These are phyloP conservation scores for Chelidonichthys spinosus DNA, from an alignment of 2,797 vertebrate genomes.

Conservation along the genomic window DNA sequence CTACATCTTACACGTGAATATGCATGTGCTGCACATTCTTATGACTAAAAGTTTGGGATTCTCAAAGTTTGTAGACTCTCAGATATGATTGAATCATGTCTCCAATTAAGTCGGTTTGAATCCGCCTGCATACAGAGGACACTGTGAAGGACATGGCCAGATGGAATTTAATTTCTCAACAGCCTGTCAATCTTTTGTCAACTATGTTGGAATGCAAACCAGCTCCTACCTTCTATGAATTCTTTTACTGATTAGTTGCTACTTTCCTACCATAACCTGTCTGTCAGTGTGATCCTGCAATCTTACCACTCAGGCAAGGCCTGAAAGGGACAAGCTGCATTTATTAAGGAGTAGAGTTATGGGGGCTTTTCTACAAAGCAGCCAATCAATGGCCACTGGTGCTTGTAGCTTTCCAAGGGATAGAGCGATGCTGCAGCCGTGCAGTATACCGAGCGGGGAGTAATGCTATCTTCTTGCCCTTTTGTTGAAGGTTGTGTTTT, in stretches of 20 bases:
- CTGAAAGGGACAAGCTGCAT: slow-evolving; percentile 37
- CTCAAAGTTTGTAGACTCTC: slow-evolving; percentile 38
- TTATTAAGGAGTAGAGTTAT: slow-evolving; percentile 27
- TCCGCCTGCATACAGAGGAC: slow-evolving; percentile 67
- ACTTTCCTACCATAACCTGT: slow-evolving; percentile 21
- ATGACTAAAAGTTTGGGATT: slow-evolving; percentile 39
- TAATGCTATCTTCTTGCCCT: slow-evolving; percentile 48
- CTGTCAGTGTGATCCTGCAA: slow-evolving; percentile 34
- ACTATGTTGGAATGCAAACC: slow-evolving; percentile 48
- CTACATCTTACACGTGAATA: slow-evolving; percentile 60
- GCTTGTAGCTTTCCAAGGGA: slow-evolving; percentile 24
- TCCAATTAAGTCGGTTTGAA: slow-evolving; percentile 74
- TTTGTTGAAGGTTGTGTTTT: slow-evolving; percentile 55
- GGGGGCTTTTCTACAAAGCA: slow-evolving; percentile 21
- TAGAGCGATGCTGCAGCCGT: slow-evolving; percentile 10
- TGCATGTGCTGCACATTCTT: slow-evolving; percentile 54
- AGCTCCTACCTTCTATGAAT: slow-evolving; percentile 58
- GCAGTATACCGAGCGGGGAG: not conserved
- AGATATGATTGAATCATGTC: slow-evolving; percentile 73
- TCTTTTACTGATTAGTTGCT: slow-evolving; percentile 58
- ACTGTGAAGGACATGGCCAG: slow-evolving; percentile 59
- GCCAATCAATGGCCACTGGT: slow-evolving; percentile 15
- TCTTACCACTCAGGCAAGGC: slow-evolving; percentile 37
- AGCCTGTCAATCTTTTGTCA: slow-evolving; percentile 70
- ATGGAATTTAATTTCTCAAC: slow-evolving; percentile 73